Evolutionary conservation across 2,888 invertebrate genomes (phyloP).

Genomic region (Creontiades dilutus): DNA sequence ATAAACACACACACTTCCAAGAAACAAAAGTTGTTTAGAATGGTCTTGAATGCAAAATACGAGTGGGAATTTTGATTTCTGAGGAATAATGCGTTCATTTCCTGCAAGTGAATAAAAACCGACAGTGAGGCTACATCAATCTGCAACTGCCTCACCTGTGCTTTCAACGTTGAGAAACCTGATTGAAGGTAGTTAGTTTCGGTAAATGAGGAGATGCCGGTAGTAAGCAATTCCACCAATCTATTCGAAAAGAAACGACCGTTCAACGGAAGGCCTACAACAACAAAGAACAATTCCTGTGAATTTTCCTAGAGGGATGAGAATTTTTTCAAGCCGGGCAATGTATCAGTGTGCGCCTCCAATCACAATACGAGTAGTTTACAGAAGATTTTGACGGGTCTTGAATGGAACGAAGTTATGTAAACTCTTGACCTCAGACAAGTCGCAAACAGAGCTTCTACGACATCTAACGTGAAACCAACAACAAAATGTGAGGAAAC

Average conservation of each 20-base stretch:
- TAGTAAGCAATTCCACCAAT: too few species aligned
- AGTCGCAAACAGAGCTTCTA: not conserved
- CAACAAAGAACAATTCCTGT: not conserved
- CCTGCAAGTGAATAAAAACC: too few species aligned
- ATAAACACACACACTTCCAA: too few species aligned
- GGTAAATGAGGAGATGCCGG: too few species aligned
- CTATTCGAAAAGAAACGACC: not conserved
- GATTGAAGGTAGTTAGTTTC: too few species aligned
- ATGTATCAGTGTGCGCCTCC: not conserved
- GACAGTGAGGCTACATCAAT: too few species aligned
- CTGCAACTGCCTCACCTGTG: too few species aligned
- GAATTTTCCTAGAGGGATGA: not conserved
- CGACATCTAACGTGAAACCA: conserved; percentile 5
- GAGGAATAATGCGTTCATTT: too few species aligned
- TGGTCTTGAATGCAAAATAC: too few species aligned
- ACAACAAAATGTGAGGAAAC: not conserved
- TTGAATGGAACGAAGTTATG: not conserved
- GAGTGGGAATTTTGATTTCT: too few species aligned
- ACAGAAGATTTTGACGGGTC: not conserved
- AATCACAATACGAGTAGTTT: not conserved
- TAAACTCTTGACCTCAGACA: not conserved
- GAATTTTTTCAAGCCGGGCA: not conserved
- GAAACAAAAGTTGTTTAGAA: too few species aligned
- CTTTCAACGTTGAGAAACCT: too few species aligned
- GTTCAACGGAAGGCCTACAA: not conserved